Evolutionary conservation across 2,888 invertebrate genomes (phyloP).

Genomic region (Leucophenga montana): DNA sequence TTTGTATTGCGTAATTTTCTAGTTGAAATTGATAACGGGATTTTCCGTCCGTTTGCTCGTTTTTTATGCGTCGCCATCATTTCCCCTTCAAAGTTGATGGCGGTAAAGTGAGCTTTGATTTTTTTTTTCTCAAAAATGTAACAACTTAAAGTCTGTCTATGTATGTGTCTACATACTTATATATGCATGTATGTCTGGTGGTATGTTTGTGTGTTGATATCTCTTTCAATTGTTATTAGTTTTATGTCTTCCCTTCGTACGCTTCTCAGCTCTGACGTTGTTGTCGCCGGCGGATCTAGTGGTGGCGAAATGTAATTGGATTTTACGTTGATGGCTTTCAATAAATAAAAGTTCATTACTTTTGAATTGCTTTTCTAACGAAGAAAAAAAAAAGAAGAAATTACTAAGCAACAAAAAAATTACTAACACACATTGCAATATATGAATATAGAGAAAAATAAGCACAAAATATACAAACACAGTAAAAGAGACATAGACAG

Average conservation of each 20-base stretch:
- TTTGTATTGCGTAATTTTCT: conserved; percentile 40
- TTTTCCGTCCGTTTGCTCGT: conserved; percentile 24
- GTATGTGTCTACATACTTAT: not conserved
- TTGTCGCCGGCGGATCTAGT: not conserved
- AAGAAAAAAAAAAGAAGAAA: conserved; percentile 24
- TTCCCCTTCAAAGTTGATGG: conserved; percentile 11
- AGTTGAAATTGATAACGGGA: conserved; percentile 43
- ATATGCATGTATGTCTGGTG: conserved; percentile 11
- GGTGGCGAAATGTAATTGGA: conserved; percentile 33
- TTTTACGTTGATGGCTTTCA: conserved; percentile 44
- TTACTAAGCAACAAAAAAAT: not conserved
- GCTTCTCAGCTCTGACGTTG: not conserved
- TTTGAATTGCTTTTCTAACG: conserved; percentile 48
- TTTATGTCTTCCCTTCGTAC: conserved; percentile 45
- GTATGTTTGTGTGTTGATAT: conserved; percentile 28
- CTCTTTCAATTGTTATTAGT: conserved; percentile 54
- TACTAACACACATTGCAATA: not conserved
- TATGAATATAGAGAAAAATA: conserved; percentile 6
- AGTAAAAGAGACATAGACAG: not conserved
- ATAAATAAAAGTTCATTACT: conserved; percentile 46
- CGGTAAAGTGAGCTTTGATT: not conserved
- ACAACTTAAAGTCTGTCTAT: conserved; percentile 27
- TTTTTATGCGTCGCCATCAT: not conserved
- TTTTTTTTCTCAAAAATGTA: conserved; percentile 30
- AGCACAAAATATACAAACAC: not conserved